Conservation (phyloP, 2,888 invertebrate genomes). For the Aleiodes alternator region DNA sequence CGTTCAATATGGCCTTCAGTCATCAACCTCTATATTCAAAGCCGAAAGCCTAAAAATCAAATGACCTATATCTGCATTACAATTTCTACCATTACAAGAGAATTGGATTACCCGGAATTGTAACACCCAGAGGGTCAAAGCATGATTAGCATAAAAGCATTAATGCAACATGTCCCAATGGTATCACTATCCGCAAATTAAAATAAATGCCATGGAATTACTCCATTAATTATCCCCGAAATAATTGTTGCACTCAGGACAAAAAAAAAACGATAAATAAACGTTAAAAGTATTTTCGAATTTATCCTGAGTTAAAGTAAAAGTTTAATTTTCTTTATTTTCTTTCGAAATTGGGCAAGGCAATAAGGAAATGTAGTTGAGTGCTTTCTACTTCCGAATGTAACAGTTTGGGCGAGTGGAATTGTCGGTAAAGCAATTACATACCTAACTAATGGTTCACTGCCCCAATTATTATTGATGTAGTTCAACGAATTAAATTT, state of each 20-base stretch:
- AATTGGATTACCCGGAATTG: slow-evolving; percentile 14
- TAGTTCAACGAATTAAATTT: slow-evolving; percentile 10
- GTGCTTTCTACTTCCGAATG: background rate
- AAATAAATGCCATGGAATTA: slow-evolving; percentile 10
- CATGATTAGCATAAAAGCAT: slow-evolving; percentile 21
- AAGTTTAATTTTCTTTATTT: background rate
- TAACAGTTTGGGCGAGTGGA: background rate
- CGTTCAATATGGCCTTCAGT: background rate
- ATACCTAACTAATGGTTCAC: background rate
- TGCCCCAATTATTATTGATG: slow-evolving; percentile 28
- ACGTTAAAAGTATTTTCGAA: background rate
- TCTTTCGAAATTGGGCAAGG: background rate
- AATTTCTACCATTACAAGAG: slow-evolving; percentile 21
- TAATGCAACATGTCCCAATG: slow-evolving; percentile 15
- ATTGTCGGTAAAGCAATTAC: slow-evolving; percentile 16
- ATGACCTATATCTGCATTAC: slow-evolving; percentile 8
- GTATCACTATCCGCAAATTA: slow-evolving; percentile 1
- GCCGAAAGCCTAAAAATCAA: slow-evolving; percentile 10
- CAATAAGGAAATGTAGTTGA: slow-evolving; percentile 10
- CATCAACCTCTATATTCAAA: background rate
- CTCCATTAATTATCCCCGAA: background rate
- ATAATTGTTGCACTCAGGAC: background rate
- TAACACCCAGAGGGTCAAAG: slow-evolving; percentile 26
- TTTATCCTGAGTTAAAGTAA: background rate
- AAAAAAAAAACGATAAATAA: background rate